phyloP scores from a whole-genome alignment of 2,113 vertebrate genomes.

The Ancistrus triradiatus region DNA sequence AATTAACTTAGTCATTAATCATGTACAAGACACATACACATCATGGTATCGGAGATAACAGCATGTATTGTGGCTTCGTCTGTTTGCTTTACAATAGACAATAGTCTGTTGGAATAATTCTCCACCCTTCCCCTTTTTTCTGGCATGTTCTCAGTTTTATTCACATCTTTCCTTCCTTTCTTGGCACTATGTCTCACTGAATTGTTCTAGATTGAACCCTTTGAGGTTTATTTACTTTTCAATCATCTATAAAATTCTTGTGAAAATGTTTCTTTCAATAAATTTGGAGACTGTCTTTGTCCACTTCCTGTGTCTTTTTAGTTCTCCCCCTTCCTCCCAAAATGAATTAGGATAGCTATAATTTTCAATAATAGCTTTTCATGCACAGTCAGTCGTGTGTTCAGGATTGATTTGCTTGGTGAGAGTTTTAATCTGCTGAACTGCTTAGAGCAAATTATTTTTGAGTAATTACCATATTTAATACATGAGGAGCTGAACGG shows the following conservation, averaged over 20 bases:
- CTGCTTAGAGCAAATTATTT: constrained; percentile 7
- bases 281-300: constrained; percentile 55
- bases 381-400: constrained; percentile 8
- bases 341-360: constrained; percentile 2
- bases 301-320: constrained; percentile 36
- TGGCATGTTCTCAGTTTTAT: constrained; percentile 37
- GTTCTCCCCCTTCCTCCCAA: background rate
- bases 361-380: constrained; percentile 24
- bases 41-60: too few relatives aligned
- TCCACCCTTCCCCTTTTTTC: constrained; percentile 19
- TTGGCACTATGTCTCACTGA: constrained; percentile 50
- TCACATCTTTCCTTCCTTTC: constrained; percentile 31
- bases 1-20: too few relatives aligned
- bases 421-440: constrained; percentile 2
- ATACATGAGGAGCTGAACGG: constrained; percentile 2
- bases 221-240: constrained; percentile 34
- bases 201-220: constrained; percentile 52
- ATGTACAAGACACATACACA: too few relatives aligned
- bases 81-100: too few relatives aligned
- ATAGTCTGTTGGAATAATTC: too few relatives aligned
- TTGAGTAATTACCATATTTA: constrained; percentile 18
- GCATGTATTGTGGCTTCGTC: too few relatives aligned
- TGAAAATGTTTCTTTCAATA: constrained; percentile 57
- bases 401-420: constrained; percentile 16
- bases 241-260: constrained; percentile 50